Percentiles rank a stretch among this genome's conserved stretches.
Conservation (phyloP, 2,888 invertebrate genomes). For the Conops quadrifasciatus region DNA sequence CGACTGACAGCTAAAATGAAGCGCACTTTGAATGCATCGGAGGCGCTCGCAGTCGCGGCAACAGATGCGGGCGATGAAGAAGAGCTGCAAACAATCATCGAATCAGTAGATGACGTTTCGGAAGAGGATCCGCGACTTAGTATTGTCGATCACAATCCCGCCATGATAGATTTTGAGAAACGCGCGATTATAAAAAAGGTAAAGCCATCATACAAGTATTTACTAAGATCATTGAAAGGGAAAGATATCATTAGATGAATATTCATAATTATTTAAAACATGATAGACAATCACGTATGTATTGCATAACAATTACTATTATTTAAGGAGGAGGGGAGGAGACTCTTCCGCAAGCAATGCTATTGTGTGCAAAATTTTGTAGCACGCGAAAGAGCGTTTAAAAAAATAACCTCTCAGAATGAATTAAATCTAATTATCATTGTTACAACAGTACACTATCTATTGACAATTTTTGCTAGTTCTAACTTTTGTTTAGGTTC, state of each 20-base stretch:
- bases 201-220: constrained; percentile 40
- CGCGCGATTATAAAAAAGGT: constrained; percentile 64
- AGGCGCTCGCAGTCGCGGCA: background rate
- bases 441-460: background rate
- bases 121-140: constrained; percentile 43
- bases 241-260: constrained; percentile 14
- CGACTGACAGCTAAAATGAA: constrained; percentile 26
- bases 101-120: background rate
- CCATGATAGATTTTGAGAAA: constrained; percentile 61
- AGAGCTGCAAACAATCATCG: background rate
- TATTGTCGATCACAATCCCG: constrained; percentile 60
- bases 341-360: too few species aligned
- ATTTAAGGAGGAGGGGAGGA: too few species aligned
- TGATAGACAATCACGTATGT: constrained; percentile 1
- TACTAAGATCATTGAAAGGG: constrained; percentile 18
- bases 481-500: background rate
- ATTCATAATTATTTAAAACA: background rate
- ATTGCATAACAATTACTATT: too few species aligned
- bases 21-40: constrained; percentile 38
- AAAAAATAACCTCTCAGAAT: constrained; percentile 3
- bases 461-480: constrained; percentile 6
- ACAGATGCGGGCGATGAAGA: constrained; percentile 20
- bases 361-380: background rate
- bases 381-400: constrained; percentile 5
- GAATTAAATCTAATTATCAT: constrained; percentile 29